phyloP scores from a whole-genome alignment of 2,797 vertebrate species.

The Brachymystax lenok region DNA sequence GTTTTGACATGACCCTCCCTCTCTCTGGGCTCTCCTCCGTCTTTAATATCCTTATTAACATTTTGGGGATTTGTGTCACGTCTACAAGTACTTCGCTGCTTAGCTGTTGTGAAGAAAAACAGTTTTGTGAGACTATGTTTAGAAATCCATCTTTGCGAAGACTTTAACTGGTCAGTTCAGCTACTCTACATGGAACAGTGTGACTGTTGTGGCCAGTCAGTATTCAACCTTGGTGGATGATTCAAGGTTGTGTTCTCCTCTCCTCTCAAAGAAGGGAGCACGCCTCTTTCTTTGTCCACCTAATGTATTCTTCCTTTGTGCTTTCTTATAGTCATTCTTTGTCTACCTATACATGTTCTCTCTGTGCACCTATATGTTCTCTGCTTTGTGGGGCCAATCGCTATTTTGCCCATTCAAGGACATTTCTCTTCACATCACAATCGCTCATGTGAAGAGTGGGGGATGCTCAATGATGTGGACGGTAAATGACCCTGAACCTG shows the following conservation, averaged over 20 bases:
- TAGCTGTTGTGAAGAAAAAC: neutral
- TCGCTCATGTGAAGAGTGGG: slow-evolving; percentile 52
- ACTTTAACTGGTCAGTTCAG: neutral
- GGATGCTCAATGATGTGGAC: slow-evolving; percentile 42
- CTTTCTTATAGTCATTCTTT: neutral
- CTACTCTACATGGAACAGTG: neutral
- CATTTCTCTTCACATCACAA: slow-evolving; percentile 37
- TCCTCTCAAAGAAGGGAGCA: neutral
- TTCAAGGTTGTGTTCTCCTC: slow-evolving; percentile 20
- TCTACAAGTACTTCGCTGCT: slow-evolving; percentile 10
- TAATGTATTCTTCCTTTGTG: neutral
- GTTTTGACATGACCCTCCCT: slow-evolving; percentile 28
- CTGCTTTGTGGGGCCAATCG: slow-evolving; percentile 32
- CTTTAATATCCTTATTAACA: slow-evolving; percentile 23
- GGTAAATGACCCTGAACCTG: slow-evolving; percentile 68
- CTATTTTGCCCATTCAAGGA: slow-evolving; percentile 62
- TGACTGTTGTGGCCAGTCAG: neutral
- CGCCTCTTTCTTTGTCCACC: neutral
- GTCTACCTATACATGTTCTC: neutral
- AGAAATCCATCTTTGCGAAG: slow-evolving; percentile 6
- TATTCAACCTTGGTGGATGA: neutral
- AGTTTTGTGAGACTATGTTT: slow-evolving; percentile 13
- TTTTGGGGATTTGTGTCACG: neutral
- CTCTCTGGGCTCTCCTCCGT: neutral
- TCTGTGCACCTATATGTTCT: neutral